Evolutionary conservation across 2,888 invertebrate species (phyloP).

Genomic region (Embidobia sp.): DNA sequence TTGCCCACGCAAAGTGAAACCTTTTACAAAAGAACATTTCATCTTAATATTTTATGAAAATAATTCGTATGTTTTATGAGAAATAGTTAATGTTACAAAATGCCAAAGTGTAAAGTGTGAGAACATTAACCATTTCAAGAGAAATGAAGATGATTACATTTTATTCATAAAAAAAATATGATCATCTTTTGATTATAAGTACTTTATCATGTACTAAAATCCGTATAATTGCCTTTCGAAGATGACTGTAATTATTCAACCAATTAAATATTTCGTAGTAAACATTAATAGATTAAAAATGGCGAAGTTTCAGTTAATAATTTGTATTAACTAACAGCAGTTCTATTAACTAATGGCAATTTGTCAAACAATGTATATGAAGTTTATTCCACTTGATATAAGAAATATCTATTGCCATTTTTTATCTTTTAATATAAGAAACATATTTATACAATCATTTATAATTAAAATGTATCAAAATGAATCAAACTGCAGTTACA

Average conservation of each 20-base stretch:
- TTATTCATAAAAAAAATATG: too few relatives aligned
- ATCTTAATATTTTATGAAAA: slow-evolving; percentile 26
- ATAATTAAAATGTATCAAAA: too few relatives aligned
- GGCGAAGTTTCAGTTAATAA: slow-evolving; percentile 3
- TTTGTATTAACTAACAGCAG: too few relatives aligned
- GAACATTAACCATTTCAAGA: slow-evolving; percentile 13
- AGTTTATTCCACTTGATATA: too few relatives aligned
- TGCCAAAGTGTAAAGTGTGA: slow-evolving; percentile 17
- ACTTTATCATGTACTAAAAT: slow-evolving; percentile 23
- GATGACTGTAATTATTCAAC: slow-evolving; percentile 4
- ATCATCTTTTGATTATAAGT: slow-evolving; percentile 12
- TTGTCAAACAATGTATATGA: too few relatives aligned
- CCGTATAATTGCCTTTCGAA: slow-evolving; percentile 22
- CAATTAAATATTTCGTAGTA: slow-evolving; percentile 24
- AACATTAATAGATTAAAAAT: slow-evolving; percentile 19
- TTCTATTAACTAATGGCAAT: too few relatives aligned
- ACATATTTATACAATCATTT: too few relatives aligned
- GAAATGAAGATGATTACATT: slow-evolving; percentile 30
- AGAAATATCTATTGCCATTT: too few relatives aligned
- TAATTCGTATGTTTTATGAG: slow-evolving; percentile 12
- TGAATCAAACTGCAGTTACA: neutral
- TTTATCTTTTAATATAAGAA: too few relatives aligned
- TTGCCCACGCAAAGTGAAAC: slow-evolving; percentile 13
- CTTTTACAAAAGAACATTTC: slow-evolving; percentile 25
- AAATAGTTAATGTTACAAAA: slow-evolving; percentile 28